phyloP scores from a whole-genome alignment of 1,140 invertebrate genomes.

The Saccostrea echinata region DNA sequence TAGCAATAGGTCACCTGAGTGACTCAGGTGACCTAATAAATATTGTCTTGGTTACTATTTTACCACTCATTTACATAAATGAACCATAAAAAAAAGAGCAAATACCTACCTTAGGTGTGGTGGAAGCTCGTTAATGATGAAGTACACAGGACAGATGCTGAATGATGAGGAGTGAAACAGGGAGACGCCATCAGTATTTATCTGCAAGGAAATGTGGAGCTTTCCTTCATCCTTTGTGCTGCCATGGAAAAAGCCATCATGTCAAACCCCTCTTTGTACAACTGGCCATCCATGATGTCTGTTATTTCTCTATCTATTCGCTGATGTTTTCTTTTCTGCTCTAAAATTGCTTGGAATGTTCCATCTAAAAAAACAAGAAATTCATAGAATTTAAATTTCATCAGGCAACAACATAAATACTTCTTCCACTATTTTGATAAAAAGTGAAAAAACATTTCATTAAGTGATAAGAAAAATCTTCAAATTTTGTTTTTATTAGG shows the following conservation, averaged over 20 bases:
- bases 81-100: too few species aligned
- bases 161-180: not conserved
- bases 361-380: conserved; percentile 34
- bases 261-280: conserved; percentile 35
- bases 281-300: conserved; percentile 38
- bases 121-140: not conserved
- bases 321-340: not conserved
- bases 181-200: not conserved
- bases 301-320: conserved; percentile 3
- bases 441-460: too few species aligned
- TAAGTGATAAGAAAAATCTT: too few species aligned
- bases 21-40: too few species aligned
- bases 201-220: not conserved
- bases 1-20: too few species aligned
- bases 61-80: too few species aligned
- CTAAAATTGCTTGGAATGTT: conserved; percentile 31
- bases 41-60: too few species aligned
- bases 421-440: too few species aligned
- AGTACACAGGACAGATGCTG: not conserved
- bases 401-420: too few species aligned
- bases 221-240: too few species aligned
- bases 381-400: too few species aligned
- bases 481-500: too few species aligned
- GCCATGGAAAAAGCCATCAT: conserved; percentile 12
- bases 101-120: not conserved